Conservation (phyloP, 2,113 vertebrate species). For the Diglossa brunneiventris region DNA sequence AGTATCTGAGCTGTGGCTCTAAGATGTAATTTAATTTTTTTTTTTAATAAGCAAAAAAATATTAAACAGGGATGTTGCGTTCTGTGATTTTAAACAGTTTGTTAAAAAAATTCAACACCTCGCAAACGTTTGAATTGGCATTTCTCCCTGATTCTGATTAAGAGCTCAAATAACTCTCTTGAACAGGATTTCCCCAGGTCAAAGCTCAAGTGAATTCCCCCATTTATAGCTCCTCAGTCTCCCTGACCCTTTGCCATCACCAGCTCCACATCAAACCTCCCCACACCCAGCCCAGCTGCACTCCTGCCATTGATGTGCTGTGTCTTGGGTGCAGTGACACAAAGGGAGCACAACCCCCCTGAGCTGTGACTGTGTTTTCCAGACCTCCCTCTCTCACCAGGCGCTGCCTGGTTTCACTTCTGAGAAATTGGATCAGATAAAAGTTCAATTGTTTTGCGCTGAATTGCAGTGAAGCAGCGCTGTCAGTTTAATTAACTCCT, state of each 20-base stretch:
- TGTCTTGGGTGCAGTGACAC: accelerated
- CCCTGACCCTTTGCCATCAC: background rate
- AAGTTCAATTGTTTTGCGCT: background rate
- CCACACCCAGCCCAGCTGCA: accelerated
- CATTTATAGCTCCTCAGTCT: background rate
- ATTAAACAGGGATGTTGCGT: background rate
- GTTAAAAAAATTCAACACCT: background rate
- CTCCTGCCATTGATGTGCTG: background rate
- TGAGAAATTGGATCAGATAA: background rate
- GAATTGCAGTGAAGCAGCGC: background rate
- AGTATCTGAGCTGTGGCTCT: background rate
- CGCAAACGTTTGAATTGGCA: background rate
- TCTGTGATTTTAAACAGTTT: background rate
- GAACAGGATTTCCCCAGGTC: background rate
- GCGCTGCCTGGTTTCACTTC: background rate
- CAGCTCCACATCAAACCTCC: accelerated
- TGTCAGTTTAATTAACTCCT: constrained; percentile 16
- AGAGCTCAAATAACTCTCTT: background rate
- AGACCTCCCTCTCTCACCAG: background rate
- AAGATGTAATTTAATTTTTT: background rate
- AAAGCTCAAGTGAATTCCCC: background rate
- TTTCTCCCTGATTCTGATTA: background rate
- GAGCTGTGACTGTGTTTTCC: background rate
- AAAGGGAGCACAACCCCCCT: accelerated
- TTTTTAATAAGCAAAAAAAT: background rate